Percentiles rank a stretch among this genome's conserved stretches.
Conservation (phyloP, 2,888 invertebrate species). For the Lamellibrachia satsuma region DNA sequence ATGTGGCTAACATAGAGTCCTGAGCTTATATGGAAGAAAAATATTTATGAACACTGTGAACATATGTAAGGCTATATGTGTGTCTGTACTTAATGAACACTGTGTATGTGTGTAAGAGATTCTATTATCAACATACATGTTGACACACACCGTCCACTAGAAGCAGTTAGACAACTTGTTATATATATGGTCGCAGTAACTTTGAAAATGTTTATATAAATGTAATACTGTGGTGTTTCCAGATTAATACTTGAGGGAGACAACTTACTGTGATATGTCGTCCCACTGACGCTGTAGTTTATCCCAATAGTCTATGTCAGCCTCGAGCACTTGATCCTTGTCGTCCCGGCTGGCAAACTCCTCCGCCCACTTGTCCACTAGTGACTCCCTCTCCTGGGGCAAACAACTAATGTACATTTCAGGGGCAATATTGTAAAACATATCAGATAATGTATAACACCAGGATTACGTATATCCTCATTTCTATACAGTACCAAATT, state of each 20-base stretch:
- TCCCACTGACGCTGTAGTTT: slow-evolving; percentile 66
- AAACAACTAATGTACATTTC: background rate
- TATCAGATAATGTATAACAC: background rate
- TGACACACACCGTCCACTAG: too few relatives aligned
- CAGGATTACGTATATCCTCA: background rate
- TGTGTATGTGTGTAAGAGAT: too few relatives aligned
- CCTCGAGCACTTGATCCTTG: slow-evolving; percentile 18
- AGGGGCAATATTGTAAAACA: background rate
- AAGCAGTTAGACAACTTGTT: too few relatives aligned
- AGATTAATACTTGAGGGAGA: too few relatives aligned
- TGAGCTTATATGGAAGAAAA: too few relatives aligned
- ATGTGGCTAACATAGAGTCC: too few relatives aligned
- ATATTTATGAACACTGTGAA: too few relatives aligned
- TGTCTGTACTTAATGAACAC: too few relatives aligned
- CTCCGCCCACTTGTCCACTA: slow-evolving; percentile 63
- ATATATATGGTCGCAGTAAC: too few relatives aligned
- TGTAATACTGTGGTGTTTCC: background rate
- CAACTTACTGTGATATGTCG: slow-evolving; percentile 71
- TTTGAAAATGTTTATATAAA: too few relatives aligned
- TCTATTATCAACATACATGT: too few relatives aligned
- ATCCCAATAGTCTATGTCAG: slow-evolving; percentile 65
- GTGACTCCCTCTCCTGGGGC: slow-evolving; percentile 43
- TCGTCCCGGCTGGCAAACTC: slow-evolving; percentile 58
- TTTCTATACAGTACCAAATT: background rate
- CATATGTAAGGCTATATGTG: too few relatives aligned